phyloP scores from a whole-genome alignment of 64 coral and sea anemone species.

The Anthopleura sola region DNA sequence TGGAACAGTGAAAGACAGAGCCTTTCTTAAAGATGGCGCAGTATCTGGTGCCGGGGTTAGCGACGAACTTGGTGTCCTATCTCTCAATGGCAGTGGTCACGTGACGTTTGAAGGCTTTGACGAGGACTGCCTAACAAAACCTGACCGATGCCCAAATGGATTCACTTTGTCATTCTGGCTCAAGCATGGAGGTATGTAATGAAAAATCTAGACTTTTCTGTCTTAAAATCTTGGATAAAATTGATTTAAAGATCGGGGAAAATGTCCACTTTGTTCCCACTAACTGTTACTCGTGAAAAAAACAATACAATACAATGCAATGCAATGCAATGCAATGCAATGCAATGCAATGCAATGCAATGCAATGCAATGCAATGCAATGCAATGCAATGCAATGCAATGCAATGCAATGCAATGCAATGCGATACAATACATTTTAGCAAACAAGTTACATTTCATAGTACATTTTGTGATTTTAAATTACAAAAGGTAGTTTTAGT shows the following conservation, averaged over 20 bases:
- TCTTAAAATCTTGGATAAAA: neutral
- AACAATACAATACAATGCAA: too few relatives aligned
- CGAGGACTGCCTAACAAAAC: slow-evolving; percentile 6
- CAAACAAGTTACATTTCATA: too few relatives aligned
- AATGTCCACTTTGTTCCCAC: too few relatives aligned
- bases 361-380: too few relatives aligned
- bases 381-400: too few relatives aligned
- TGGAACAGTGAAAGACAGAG: neutral
- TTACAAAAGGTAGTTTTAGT: too few relatives aligned
- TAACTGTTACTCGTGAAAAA: too few relatives aligned
- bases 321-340: too few relatives aligned
- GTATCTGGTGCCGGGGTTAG: slow-evolving; percentile 5
- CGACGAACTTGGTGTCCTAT: slow-evolving; percentile 24
- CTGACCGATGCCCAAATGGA: slow-evolving; percentile 1
- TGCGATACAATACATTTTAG: too few relatives aligned
- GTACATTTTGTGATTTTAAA: too few relatives aligned
- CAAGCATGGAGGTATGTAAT: slow-evolving; percentile 46
- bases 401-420: too few relatives aligned
- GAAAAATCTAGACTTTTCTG: neutral
- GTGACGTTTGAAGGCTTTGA: slow-evolving; percentile 16
- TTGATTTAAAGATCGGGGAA: neutral
- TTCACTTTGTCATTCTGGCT: slow-evolving; percentile 43
- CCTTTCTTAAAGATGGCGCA: neutral
- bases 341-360: too few relatives aligned
- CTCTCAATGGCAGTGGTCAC: slow-evolving; percentile 16